phyloP scores from a whole-genome alignment of 2,797 vertebrate species.

The Steatocranus sp. region DNA sequence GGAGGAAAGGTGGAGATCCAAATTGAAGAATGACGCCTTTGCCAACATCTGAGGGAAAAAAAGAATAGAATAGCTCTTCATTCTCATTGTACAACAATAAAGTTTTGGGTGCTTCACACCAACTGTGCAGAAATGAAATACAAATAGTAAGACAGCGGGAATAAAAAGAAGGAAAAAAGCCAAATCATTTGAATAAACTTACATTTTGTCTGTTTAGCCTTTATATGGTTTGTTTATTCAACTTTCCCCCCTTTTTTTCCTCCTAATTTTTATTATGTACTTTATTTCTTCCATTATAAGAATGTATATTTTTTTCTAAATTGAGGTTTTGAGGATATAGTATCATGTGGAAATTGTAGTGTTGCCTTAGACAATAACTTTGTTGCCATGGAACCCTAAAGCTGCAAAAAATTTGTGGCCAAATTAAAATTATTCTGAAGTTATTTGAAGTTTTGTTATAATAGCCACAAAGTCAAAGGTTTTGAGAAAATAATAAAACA shows the following conservation, averaged over 20 bases:
- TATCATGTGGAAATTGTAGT: neutral
- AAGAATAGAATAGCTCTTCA: neutral
- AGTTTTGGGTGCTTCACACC: neutral
- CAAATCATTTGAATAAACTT: neutral
- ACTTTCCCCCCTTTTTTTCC: neutral
- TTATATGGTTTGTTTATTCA: neutral
- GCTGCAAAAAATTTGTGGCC: no score
- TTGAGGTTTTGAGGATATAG: neutral
- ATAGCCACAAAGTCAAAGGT: no score
- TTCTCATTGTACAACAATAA: neutral
- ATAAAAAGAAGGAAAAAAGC: neutral
- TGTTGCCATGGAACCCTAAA: no score
- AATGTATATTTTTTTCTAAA: neutral
- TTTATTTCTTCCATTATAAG: neutral
- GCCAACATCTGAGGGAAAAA: accelerated
- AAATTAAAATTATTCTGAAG: no score
- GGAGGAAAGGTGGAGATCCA: neutral
- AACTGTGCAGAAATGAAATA: neutral
- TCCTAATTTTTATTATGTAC: neutral
- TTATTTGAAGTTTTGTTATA: no score
- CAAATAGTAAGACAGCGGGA: neutral
- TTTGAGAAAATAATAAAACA: no score
- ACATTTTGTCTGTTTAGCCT: neutral
- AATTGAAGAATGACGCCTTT: neutral
- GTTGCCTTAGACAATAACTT: neutral